Percentiles rank a stretch among this genome's conserved stretches.
Conservation (phyloP, 2,888 invertebrate genomes). For the Hydrotaea cyrtoneurina region DNA sequence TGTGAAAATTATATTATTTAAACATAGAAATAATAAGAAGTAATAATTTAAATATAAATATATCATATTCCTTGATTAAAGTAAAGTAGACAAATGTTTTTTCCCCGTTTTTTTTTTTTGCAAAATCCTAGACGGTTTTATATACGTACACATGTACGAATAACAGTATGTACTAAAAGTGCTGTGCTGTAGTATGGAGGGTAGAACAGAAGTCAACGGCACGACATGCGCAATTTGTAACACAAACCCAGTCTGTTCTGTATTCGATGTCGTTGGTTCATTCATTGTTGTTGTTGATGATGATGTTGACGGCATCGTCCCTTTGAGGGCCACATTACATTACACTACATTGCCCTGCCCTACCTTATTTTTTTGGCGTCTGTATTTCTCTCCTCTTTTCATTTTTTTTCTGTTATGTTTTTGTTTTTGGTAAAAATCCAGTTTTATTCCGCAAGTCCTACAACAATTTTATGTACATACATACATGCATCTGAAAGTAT, state of each 20-base stretch:
- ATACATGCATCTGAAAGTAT: neutral
- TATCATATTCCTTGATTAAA: slow-evolving; percentile 63
- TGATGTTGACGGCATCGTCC: slow-evolving; percentile 67
- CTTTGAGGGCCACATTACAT: slow-evolving; percentile 67
- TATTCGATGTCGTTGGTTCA: slow-evolving; percentile 62
- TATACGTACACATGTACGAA: slow-evolving; percentile 48
- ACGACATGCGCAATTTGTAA: slow-evolving; percentile 81
- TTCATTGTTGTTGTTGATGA: slow-evolving; percentile 63
- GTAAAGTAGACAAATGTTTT: slow-evolving; percentile 50
- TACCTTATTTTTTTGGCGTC: slow-evolving; percentile 66
- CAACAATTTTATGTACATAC: slow-evolving; percentile 52
- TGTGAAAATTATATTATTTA: slow-evolving; percentile 35
- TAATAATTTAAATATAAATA: slow-evolving; percentile 50
- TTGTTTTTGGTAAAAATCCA: slow-evolving; percentile 57
- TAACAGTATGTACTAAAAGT: slow-evolving; percentile 53
- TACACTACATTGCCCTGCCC: slow-evolving; percentile 68
- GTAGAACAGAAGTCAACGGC: slow-evolving; percentile 68
- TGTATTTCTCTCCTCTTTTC: slow-evolving; percentile 47
- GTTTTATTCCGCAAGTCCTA: slow-evolving; percentile 65
- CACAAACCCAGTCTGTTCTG: slow-evolving; percentile 80
- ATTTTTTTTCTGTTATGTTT: slow-evolving; percentile 21
- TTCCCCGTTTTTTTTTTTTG: slow-evolving; percentile 15
- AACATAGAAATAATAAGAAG: neutral
- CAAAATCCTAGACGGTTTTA: slow-evolving; percentile 68
- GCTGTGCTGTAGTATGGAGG: slow-evolving; percentile 25